Evolutionary conservation across 2,888 invertebrate genomes (phyloP), one percentile per base, ranked within the genome.

Genomic region (Tachystola acroxantha): DNA sequence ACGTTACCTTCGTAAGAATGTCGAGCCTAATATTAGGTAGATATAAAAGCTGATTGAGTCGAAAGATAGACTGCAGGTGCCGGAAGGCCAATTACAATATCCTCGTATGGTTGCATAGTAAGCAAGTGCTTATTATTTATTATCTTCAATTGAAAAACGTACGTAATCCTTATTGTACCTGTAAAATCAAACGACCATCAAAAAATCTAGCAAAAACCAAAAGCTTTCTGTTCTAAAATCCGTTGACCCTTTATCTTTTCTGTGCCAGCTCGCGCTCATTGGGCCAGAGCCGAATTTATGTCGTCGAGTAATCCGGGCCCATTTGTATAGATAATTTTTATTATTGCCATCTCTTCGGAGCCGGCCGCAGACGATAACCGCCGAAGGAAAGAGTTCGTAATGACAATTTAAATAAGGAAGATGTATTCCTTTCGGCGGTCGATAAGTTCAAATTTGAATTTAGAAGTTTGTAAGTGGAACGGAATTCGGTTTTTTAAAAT

Each of bases 261-360:
- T 64, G 60, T 59, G 63, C 62, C 79, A 78, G 79, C 73, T 55
- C 62, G 64, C 70, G 68, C 74, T 82, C 84, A 82, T 85, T 80
- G 84, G 79, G 66, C 72, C 70, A 74, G 79, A 81, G 78, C 78
- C 79, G 78, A 86, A 86, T 86, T 86, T 86, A 86, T 86, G 85
- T 84, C 80, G 76, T 54, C 68, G 68, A 81, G 82, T 86, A 86
- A 86, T 86, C 85, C 85, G 57, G 66, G 53, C 75, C 85, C 84
- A 85, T 86, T 86, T 86, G 85, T 86, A 86, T 85, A 85, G 86
- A 86, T 86, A 86, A 86, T 86, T 86, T 86, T 86, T 86, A 86
- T 86, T 86, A 86, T 86, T 86, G 85, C 84, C 82, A 85, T 85
- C 84, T 81, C 78, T 69, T 57, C 65, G 64, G 63, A 70, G 76